Evolutionary conservation across 2,113 vertebrate genomes (phyloP).

Genomic region (Stegastes partitus): DNA sequence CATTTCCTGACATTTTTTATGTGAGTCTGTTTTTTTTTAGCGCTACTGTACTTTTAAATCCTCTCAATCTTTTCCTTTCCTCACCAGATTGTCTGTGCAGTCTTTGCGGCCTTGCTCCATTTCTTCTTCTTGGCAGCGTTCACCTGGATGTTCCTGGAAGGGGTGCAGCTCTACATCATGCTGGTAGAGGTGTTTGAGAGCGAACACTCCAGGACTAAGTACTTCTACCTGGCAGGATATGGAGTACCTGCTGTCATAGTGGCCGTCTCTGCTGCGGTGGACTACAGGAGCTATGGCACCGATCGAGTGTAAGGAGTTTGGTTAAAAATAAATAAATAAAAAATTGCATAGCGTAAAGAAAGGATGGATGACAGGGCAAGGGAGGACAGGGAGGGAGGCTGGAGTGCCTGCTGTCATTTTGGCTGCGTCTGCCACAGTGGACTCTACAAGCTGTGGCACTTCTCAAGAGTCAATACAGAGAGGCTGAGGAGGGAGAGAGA

Average conservation of each 20-base stretch:
- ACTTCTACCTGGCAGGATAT: slow-evolving; percentile 97
- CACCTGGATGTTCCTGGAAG: slow-evolving; percentile 99
- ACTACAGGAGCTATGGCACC: slow-evolving; percentile 97
- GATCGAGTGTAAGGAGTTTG: slow-evolving; percentile 84
- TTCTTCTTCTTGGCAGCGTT: slow-evolving; percentile 99
- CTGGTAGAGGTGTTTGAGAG: slow-evolving; percentile 99
- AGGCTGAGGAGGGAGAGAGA: slow-evolving; percentile 58
- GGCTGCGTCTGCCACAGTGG: slow-evolving; percentile 61
- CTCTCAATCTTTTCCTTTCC: slow-evolving; percentile 42
- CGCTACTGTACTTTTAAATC: slow-evolving; percentile 53
- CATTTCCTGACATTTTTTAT: slow-evolving; percentile 13
- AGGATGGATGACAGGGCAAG: slow-evolving; percentile 39
- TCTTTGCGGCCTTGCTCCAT: slow-evolving; percentile 97
- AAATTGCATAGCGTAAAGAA: slow-evolving; percentile 27
- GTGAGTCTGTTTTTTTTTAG: too few species aligned
- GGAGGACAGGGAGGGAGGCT: slow-evolving; percentile 23
- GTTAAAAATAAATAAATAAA: too few species aligned
- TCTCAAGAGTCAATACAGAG: slow-evolving; percentile 69
- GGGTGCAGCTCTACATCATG: slow-evolving; percentile 99
- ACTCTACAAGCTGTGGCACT: slow-evolving; percentile 69
- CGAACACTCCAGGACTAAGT: slow-evolving; percentile 95
- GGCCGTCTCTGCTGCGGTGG: slow-evolving; percentile 94
- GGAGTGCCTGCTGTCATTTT: slow-evolving; percentile 84
- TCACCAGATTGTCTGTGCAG: slow-evolving; percentile 94
- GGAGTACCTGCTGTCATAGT: slow-evolving; percentile 97